Base-by-base conservation (phyloP, 2,888 invertebrate genomes). In the Acrocera orbiculus region DNA sequence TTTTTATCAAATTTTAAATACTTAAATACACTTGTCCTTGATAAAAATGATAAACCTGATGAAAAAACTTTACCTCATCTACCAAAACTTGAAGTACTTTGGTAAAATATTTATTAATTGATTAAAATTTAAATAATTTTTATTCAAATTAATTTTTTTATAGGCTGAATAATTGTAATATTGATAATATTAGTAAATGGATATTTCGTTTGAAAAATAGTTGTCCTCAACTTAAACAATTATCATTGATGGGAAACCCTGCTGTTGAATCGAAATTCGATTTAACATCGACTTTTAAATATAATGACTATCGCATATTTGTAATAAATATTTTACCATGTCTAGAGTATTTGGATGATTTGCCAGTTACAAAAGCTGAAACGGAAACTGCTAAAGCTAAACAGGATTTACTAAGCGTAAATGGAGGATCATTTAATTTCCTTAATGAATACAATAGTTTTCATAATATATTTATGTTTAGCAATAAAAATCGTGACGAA, bases 221-320 rank as follows among this genome's bases (percentile, higher is more conserved):
- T 2, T 74, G 79, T 44, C 80, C 86, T 0, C 73, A 73, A 46
- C 58, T 89, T 16, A 69, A 69, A 47, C 76, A 76, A 51, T 58
- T 89, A 1, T 81, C 82, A 11, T 63, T 54, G 16, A 56, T 89
- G 85, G 85, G 85, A 14, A 89, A 89, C 57, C 70, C 73, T 0
- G 82, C 80, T 1, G 47, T 47, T 5, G 82, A 81, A 0, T 78
- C 76, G 42, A 75, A 74, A 47, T 66, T 79, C 35, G 7, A 19
- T 27, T 76, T 76, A 3, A 78, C 32, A 6, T 30, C 33, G 13
- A 4, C 6, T 5, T 10, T 19, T 8, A 36, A 41, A 32, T 36
- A 42, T 14, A 37, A 34, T 14, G 46, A 48, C 23, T 51, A 50
- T 15, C 46, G 50, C 7, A 49, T 51, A 15, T 56, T 51, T 35